These are phyloP conservation scores for Stenodera caucasica DNA, from an alignment of 2,888 invertebrate species.

Conservation along the genomic window DNA sequence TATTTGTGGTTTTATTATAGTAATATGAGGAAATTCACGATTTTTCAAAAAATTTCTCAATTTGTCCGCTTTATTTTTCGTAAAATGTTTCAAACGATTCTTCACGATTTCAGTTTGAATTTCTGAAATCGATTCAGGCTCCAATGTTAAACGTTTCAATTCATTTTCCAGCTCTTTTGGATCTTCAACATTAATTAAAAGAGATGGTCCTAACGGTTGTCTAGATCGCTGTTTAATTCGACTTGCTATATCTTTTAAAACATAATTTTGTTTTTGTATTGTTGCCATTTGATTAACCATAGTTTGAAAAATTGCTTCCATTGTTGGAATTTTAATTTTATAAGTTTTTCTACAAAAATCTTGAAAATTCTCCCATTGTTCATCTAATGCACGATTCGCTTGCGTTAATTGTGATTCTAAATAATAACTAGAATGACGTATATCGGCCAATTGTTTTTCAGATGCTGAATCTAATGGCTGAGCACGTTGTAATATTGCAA, in stretches of 20 bases:
- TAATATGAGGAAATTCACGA: conserved; percentile 59
- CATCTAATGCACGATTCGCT: conserved; percentile 71
- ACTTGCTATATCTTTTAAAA: conserved; percentile 50
- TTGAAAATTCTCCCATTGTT: conserved; percentile 73
- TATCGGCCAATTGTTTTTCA: conserved; percentile 66
- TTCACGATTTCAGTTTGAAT: conserved; percentile 51
- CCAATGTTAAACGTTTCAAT: conserved; percentile 60
- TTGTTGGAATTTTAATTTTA: conserved; percentile 66
- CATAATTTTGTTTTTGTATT: conserved; percentile 59
- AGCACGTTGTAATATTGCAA: conserved; percentile 45
- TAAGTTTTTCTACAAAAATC: conserved; percentile 55
- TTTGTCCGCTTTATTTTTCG: conserved; percentile 58
- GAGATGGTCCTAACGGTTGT: conserved; percentile 53
- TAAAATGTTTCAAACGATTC: conserved; percentile 51
- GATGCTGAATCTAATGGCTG: conserved; percentile 68
- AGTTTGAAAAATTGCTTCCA: conserved; percentile 79
- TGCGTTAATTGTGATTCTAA: conserved; percentile 75
- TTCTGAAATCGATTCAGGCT: conserved; percentile 53
- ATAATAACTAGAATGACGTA: conserved; percentile 71
- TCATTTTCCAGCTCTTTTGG: conserved; percentile 49
- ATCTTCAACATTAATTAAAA: conserved; percentile 54
- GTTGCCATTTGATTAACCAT: conserved; percentile 74
- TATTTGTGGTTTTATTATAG: conserved; percentile 58
- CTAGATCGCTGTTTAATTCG: conserved; percentile 51
- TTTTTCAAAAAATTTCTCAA: conserved; percentile 59